Percentiles rank a stretch among this genome's conserved stretches.
phyloP scores from a whole-genome alignment of 2,888 invertebrate species.

The Monoplex corrugatus region DNA sequence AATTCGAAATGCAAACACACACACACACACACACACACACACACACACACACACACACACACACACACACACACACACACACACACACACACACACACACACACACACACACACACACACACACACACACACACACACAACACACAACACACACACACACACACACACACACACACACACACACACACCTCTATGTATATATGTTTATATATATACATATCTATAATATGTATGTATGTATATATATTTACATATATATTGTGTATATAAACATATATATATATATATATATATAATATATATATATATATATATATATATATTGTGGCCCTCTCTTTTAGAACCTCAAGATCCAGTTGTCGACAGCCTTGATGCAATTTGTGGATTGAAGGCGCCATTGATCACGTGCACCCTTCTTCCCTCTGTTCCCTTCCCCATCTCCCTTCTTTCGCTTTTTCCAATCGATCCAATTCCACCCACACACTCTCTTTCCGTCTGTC shows the following conservation, averaged over 20 bases:
- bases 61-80: too few relatives aligned
- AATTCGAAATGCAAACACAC: constrained; percentile 21
- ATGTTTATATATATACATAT: too few relatives aligned
- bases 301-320: background rate
- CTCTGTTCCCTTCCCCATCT: background rate
- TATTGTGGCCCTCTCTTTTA: too few relatives aligned
- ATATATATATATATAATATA: constrained; percentile 27
- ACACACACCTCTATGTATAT: too few relatives aligned
- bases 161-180: too few relatives aligned
- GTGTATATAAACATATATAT: constrained; percentile 23
- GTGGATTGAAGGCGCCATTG: too few relatives aligned
- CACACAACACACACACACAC: too few relatives aligned
- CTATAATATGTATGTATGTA: background rate
- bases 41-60: constrained; percentile 33
- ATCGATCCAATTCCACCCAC: background rate
- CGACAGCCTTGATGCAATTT: too few relatives aligned
- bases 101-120: background rate
- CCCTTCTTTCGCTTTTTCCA: background rate
- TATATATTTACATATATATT: constrained; percentile 31
- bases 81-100: too few relatives aligned
- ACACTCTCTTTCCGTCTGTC: background rate
- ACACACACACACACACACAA: background rate
- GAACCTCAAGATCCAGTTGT: too few relatives aligned
- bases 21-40: background rate
- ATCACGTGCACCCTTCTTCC: too few relatives aligned